These are phyloP conservation scores for Onychomys torridus DNA, from an alignment of 2,797 vertebrate species.

Conservation along the genomic window DNA sequence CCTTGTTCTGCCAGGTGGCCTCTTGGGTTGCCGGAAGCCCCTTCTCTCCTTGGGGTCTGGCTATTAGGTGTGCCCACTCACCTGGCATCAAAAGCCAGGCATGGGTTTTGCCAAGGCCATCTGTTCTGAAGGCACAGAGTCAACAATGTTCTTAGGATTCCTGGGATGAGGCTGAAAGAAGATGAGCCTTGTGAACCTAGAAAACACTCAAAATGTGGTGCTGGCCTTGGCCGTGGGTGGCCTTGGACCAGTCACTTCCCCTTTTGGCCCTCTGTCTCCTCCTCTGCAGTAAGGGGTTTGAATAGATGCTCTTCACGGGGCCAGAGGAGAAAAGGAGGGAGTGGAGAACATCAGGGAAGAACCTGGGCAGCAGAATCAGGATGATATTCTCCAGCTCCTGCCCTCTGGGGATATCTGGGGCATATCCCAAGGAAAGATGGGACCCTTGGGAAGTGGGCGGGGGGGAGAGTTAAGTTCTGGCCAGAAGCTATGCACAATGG, in stretches of 20 bases:
- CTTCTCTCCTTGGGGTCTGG: background rate
- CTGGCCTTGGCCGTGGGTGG: background rate
- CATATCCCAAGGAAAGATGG: background rate
- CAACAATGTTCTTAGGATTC: background rate
- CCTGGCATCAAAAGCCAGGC: background rate
- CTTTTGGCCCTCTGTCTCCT: background rate
- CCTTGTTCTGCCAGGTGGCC: background rate
- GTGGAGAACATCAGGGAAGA: background rate
- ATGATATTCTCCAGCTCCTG: too few species aligned
- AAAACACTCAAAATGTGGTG: background rate
- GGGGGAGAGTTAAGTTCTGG: background rate
- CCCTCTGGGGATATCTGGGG: background rate
- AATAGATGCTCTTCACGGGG: background rate
- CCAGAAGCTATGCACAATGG: background rate
- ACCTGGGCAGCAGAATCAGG: background rate
- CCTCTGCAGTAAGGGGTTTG: background rate
- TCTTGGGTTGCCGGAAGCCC: background rate
- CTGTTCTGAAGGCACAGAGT: slow-evolving; percentile 4
- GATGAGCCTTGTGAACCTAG: background rate
- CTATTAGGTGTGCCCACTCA: background rate
- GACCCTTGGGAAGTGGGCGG: background rate
- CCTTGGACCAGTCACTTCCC: background rate
- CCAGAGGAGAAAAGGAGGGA: background rate
- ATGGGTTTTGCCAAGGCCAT: slow-evolving; percentile 36
- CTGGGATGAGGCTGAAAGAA: background rate